phyloP scores from a whole-genome alignment of 2,797 vertebrate species.

The Chrosomus eos region DNA sequence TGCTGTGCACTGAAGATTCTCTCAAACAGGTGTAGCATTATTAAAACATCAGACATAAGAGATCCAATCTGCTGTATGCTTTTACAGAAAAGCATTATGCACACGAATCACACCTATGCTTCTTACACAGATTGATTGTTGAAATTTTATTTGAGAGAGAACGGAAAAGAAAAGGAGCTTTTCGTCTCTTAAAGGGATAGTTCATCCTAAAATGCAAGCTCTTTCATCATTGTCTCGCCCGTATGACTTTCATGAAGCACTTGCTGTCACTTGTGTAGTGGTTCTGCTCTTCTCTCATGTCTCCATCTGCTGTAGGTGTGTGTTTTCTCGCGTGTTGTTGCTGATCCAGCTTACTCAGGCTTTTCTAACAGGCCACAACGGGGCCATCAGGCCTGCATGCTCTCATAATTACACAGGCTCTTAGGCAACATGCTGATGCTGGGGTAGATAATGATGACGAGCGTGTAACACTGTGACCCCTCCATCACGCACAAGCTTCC shows the following conservation, averaged over 20 bases:
- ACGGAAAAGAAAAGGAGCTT: neutral
- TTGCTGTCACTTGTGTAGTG: slow-evolving; percentile 1
- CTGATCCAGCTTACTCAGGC: slow-evolving; percentile 48
- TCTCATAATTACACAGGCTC: slow-evolving; percentile 57
- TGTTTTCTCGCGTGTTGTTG: slow-evolving; percentile 11
- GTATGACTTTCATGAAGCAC: neutral
- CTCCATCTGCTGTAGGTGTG: slow-evolving; percentile 36
- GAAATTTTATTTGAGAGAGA: neutral
- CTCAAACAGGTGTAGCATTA: slow-evolving; percentile 39
- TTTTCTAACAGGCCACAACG: slow-evolving; percentile 56
- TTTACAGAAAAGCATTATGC: neutral
- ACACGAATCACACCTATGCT: neutral
- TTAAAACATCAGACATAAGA: slow-evolving; percentile 14
- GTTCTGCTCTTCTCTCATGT: slow-evolving; percentile 10
- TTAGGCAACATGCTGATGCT: slow-evolving; percentile 59
- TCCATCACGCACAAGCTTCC: slow-evolving; percentile 27
- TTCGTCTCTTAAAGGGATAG: slow-evolving; percentile 16
- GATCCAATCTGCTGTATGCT: slow-evolving; percentile 12
- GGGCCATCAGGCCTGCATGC: slow-evolving; percentile 47
- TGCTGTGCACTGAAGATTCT: slow-evolving; percentile 43
- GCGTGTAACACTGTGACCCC: slow-evolving; percentile 42
- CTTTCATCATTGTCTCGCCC: neutral
- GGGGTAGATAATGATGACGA: slow-evolving; percentile 56
- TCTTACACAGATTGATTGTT: neutral
- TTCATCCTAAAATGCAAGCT: neutral